Evolutionary conservation across 2,797 vertebrate genomes (phyloP).

Genomic region (Rhinophrynus dorsalis): DNA sequence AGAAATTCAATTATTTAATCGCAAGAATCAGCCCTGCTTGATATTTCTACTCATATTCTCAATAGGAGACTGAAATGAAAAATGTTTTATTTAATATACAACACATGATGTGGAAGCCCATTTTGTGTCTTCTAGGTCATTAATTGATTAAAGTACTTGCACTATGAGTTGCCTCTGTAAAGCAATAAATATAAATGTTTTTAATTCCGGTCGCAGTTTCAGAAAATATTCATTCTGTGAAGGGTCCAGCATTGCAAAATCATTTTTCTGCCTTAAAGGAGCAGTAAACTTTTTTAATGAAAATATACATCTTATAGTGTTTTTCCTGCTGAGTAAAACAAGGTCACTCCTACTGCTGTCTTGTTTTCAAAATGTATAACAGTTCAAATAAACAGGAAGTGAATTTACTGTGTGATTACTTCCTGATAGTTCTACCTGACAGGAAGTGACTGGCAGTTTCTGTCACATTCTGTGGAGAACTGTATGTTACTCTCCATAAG

Average conservation of each 20-base stretch:
- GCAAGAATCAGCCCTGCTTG: neutral
- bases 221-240: neutral
- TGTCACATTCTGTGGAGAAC: no score
- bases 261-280: no score
- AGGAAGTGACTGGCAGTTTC: no score
- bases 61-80: conserved; percentile 1
- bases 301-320: no score
- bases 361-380: no score
- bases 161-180: neutral
- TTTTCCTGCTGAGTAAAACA: no score
- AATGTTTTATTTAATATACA: conserved; percentile 18
- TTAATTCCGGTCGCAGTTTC: neutral
- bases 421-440: no score
- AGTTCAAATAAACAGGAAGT: no score
- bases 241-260: neutral
- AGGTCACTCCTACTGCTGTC: no score
- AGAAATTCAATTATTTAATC: neutral
- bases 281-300: no score
- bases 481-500: no score
- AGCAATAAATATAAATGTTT: conserved; percentile 4
- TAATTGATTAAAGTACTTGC: conserved; percentile 23
- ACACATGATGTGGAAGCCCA: neutral
- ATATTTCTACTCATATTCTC: neutral
- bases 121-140: conserved; percentile 18
- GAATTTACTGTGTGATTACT: no score